Conservation (phyloP, 2,113 vertebrate species). For the Nibea coibor region DNA sequence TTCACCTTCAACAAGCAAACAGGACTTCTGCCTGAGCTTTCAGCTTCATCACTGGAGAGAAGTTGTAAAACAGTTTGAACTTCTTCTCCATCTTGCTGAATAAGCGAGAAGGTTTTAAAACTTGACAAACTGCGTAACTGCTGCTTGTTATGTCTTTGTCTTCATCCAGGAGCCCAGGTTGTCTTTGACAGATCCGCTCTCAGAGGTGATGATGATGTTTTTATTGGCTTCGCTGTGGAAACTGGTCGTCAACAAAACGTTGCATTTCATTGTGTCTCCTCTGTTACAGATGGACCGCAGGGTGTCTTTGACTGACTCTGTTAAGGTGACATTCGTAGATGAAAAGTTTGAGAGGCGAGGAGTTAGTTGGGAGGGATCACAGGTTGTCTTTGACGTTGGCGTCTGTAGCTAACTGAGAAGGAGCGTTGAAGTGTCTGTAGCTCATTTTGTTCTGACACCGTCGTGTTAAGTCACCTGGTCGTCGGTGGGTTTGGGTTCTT, state of each 20-base stretch:
- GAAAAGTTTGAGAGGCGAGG: not conserved
- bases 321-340: slow-evolving; percentile 41
- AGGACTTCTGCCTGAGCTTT: slow-evolving; percentile 8
- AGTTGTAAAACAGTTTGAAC: too few species aligned
- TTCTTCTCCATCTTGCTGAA: too few species aligned
- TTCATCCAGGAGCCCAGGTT: slow-evolving; percentile 39
- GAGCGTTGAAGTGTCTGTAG: too few species aligned
- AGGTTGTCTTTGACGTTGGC: not conserved
- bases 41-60: not conserved
- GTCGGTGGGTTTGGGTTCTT: not conserved
- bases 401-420: not conserved
- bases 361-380: not conserved
- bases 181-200: slow-evolving; percentile 28
- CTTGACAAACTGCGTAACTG: too few species aligned
- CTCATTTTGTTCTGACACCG: too few species aligned
- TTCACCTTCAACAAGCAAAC: slow-evolving; percentile 5
- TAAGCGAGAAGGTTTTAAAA: too few species aligned
- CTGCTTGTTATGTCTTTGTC: slow-evolving; percentile 22
- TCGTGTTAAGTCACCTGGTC: not conserved
- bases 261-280: slow-evolving; percentile 21
- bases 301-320: slow-evolving; percentile 49
- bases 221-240: not conserved
- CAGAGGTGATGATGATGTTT: slow-evolving; percentile 31
- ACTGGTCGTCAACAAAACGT: too few species aligned
- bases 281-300: slow-evolving; percentile 58